These are phyloP conservation scores for Caenorhabditis latens DNA, from an alignment of 1,140 invertebrate genomes.

Conservation along the genomic window DNA sequence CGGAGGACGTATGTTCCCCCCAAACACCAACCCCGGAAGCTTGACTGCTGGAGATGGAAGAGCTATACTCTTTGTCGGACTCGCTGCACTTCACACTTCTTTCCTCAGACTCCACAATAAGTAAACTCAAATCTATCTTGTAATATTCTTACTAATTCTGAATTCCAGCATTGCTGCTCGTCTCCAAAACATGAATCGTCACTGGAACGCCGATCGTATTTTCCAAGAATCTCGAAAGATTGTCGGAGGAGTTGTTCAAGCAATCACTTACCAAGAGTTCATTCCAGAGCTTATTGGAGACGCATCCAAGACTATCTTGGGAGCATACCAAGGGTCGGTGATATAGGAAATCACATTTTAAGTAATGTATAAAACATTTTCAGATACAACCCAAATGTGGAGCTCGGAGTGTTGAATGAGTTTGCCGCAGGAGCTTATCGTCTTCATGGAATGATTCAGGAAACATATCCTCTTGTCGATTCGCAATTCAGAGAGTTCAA, in stretches of 20 bases:
- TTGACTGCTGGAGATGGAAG: constrained; percentile 66
- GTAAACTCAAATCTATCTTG: background rate
- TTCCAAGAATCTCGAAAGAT: constrained; percentile 84
- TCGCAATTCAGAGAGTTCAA: constrained; percentile 60
- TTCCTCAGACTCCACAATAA: constrained; percentile 66
- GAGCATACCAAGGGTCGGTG: constrained; percentile 1
- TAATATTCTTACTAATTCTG: background rate
- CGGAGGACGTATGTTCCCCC: constrained; percentile 64
- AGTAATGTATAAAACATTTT: background rate
- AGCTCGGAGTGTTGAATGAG: constrained; percentile 64
- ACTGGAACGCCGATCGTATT: constrained; percentile 62
- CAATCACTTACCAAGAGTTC: constrained; percentile 82
- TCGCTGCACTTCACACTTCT: constrained; percentile 67
- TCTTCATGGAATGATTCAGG: constrained; percentile 69
- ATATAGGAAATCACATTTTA: background rate
- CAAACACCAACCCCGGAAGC: constrained; percentile 58
- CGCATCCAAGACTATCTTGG: constrained; percentile 34
- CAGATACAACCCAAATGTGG: constrained; percentile 66
- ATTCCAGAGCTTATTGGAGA: constrained; percentile 84
- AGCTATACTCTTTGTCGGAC: constrained; percentile 67
- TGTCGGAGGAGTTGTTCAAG: constrained; percentile 87
- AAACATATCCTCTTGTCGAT: constrained; percentile 64
- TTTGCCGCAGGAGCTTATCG: constrained; percentile 66
- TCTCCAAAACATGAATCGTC: constrained; percentile 65
- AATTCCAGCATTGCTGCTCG: constrained; percentile 63